Conservation (phyloP, 2,797 vertebrate species). For the Todus mexicanus region DNA sequence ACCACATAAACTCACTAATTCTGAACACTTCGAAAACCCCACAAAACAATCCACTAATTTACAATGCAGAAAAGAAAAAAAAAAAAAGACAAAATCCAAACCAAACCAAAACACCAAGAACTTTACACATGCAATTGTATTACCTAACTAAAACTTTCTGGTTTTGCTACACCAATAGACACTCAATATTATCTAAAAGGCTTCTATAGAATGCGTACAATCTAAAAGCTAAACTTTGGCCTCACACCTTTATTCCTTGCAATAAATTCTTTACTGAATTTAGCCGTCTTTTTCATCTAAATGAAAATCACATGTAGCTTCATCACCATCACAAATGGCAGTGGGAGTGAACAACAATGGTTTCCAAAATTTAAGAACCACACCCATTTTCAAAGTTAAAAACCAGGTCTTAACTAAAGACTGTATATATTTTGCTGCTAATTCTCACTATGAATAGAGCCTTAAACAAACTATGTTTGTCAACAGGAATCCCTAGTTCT, state of each 20-base stretch:
- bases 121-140: neutral
- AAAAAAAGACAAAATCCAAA: neutral
- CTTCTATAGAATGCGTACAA: neutral
- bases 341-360: neutral
- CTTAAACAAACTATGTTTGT: neutral
- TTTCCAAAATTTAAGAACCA: neutral
- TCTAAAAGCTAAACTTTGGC: neutral
- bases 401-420: neutral
- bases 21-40: neutral
- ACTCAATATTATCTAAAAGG: neutral
- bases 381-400: neutral
- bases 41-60: neutral
- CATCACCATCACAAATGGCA: neutral
- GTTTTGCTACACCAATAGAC: neutral
- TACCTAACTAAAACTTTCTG: neutral
- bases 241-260: neutral
- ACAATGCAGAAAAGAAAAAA: neutral
- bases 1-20: neutral
- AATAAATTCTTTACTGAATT: neutral
- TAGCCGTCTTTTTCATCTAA: neutral
- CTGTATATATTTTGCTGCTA: neutral
- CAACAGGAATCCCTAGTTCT: neutral
- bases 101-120: too few species aligned
- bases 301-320: neutral
- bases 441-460: neutral